These are phyloP conservation scores for Ranitomeya variabilis DNA, from an alignment of 2,113 vertebrate genomes.

Conservation along the genomic window DNA sequence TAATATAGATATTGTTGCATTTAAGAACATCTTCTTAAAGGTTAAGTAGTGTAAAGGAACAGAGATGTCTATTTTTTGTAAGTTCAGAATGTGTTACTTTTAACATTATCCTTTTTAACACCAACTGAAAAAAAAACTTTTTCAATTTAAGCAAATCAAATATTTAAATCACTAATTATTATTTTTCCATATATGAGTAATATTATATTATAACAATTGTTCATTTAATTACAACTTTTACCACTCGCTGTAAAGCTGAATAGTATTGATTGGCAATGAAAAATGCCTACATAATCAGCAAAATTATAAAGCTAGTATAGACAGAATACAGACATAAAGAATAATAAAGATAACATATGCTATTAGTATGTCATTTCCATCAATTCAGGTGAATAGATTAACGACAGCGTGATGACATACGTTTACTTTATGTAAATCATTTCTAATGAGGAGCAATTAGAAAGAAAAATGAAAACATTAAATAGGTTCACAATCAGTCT, in stretches of 20 bases:
- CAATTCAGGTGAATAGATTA: constrained; percentile 17
- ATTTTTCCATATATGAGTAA: not conserved
- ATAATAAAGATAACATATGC: constrained; percentile 36
- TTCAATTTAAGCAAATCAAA: constrained; percentile 3
- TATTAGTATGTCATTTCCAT: constrained; percentile 23
- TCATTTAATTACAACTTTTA: constrained; percentile 8
- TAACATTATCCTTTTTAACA: too few relatives aligned
- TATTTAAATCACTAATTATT: too few relatives aligned
- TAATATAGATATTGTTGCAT: not conserved
- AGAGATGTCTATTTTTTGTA: too few relatives aligned
- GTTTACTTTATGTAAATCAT: constrained; percentile 4
- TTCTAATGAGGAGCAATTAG: constrained; percentile 17
- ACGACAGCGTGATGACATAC: constrained; percentile 6
- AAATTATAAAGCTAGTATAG: not conserved
- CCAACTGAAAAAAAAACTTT: too few relatives aligned
- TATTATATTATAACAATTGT: constrained; percentile 1
- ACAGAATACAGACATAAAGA: not conserved
- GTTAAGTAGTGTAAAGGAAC: too few relatives aligned
- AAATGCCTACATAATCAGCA: not conserved
- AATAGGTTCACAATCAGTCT: not conserved
- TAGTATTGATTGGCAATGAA: not conserved
- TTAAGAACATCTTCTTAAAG: too few relatives aligned
- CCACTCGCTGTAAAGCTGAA: not conserved
- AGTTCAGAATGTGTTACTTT: too few relatives aligned
- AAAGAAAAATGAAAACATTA: constrained; percentile 25